Base-by-base conservation (phyloP, 2,797 vertebrate genomes). In the Tokudaia tokunoshimensis region DNA sequence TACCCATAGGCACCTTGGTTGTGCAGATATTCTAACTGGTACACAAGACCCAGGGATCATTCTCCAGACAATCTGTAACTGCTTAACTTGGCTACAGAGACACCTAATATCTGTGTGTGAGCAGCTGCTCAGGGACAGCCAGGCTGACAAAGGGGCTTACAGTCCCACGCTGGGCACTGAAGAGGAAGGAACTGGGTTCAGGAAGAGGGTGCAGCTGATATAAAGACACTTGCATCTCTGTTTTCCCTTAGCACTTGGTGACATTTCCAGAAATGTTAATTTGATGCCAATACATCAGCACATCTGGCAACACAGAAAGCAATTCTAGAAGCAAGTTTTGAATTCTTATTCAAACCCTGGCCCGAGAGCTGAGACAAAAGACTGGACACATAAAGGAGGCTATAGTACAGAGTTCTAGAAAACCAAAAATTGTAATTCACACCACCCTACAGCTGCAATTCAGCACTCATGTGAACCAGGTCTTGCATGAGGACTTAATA, bases 301-400 rank as follows among this genome's bases (percentile, higher is more conserved):
- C 97, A 97, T 96, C 94, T 96, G 96, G 96, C 86, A 97, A 94
- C 50, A 87, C 75, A 96, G 85, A 96, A 93, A 95, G 95, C 94
- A 95, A 52, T 92, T 80, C 93, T 95, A 97, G 85, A 96, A 12
- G 1, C 52, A 75, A 57, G 98, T 97, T 96, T 96, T 96, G 65
- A 92, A 97, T 97, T 95, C 91, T 29, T 81, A 79, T 90, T 92
- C 75, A 98, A 97, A 93, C 44, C 61, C 41, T 72, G 63, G 57
- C 63, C 65, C 55, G 84, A 88, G 52, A 89, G 44, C 24, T 65
- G 22, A 79, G 61, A 74, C 67, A 67, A 63, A 95, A 93, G 72
- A 91, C 4, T 0, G 31, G 87, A 61, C 61, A 91, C 85, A 74
- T 29, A 87, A 89, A 93, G 61, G 57, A 76, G 89, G 26, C 41